These are phyloP conservation scores for Ceratina japonica DNA, from an alignment of 1,140 invertebrate species.

Conservation along the genomic window DNA sequence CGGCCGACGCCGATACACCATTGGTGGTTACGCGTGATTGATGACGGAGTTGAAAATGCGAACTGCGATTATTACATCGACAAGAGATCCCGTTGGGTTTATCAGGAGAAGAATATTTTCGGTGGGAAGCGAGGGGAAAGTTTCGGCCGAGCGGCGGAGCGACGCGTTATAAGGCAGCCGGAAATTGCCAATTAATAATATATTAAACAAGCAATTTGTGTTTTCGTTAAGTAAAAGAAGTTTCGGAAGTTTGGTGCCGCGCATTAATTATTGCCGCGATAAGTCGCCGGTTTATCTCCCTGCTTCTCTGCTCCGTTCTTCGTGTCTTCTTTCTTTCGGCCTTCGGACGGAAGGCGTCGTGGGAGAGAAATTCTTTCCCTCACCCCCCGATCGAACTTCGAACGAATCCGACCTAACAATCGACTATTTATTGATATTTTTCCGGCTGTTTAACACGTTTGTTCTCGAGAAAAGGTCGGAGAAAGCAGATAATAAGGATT, in stretches of 20 bases:
- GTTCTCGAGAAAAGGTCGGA: constrained; percentile 13
- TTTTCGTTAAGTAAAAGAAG: constrained; percentile 62
- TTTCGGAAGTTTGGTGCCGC: constrained; percentile 56
- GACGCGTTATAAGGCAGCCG: neutral
- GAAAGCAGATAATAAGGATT: constrained; percentile 50
- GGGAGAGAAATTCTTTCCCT: neutral
- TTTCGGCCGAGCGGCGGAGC: neutral
- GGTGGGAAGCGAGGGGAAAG: neutral
- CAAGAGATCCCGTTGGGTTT: neutral
- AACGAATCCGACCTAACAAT: neutral
- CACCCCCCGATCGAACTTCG: neutral
- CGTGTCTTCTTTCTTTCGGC: neutral
- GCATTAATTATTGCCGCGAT: constrained; percentile 65
- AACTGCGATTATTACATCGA: constrained; percentile 16
- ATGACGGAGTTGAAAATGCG: constrained; percentile 37
- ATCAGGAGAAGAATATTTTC: neutral
- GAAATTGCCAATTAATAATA: constrained; percentile 61
- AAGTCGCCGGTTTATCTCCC: constrained; percentile 43
- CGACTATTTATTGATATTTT: constrained; percentile 14
- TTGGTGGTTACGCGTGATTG: constrained; percentile 64
- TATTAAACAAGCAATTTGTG: constrained; percentile 63
- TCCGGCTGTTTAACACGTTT: neutral
- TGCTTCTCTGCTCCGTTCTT: neutral
- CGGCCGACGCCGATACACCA: constrained; percentile 41
- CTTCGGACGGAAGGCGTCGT: neutral